phyloP scores from a whole-genome alignment of 2,797 vertebrate species.

The Cuculus canorus region DNA sequence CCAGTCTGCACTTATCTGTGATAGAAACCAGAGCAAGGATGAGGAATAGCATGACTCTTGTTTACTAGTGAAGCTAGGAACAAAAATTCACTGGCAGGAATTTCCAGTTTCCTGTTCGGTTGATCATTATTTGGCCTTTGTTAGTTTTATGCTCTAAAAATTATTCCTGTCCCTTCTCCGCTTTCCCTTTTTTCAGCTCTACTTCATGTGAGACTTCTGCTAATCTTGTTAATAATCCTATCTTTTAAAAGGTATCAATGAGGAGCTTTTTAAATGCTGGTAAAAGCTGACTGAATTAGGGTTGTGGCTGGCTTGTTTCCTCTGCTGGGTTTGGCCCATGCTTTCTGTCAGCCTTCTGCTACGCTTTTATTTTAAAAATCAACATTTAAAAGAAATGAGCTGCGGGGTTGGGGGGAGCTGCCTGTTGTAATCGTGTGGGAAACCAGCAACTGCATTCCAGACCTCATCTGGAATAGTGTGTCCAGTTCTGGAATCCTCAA shows the following conservation, averaged over 20 bases:
- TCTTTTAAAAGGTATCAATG: not conserved
- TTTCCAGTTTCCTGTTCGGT: not conserved
- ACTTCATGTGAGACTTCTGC: not conserved
- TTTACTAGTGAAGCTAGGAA: not conserved
- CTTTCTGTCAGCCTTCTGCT: not conserved
- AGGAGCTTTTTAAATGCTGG: not conserved
- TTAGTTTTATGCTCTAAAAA: not conserved
- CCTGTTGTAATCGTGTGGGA: no score
- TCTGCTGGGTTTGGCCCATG: not conserved
- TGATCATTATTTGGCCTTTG: not conserved
- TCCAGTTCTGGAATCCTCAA: no score
- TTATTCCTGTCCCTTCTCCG: not conserved
- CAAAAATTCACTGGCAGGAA: not conserved
- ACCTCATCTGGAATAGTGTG: no score
- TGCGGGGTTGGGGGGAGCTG: not conserved
- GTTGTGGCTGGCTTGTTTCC: not conserved
- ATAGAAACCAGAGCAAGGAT: not conserved
- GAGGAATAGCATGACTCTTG: not conserved
- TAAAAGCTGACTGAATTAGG: not conserved
- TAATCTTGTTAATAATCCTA: not conserved
- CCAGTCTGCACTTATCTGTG: accelerated
- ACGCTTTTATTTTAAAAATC: not conserved
- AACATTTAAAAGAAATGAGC: not conserved
- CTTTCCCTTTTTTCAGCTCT: not conserved
- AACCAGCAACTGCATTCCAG: no score